Evolutionary conservation across 1,140 invertebrate species (phyloP), one percentile per base, ranked within the genome.

Genomic region (Saxidomus purpurata): DNA sequence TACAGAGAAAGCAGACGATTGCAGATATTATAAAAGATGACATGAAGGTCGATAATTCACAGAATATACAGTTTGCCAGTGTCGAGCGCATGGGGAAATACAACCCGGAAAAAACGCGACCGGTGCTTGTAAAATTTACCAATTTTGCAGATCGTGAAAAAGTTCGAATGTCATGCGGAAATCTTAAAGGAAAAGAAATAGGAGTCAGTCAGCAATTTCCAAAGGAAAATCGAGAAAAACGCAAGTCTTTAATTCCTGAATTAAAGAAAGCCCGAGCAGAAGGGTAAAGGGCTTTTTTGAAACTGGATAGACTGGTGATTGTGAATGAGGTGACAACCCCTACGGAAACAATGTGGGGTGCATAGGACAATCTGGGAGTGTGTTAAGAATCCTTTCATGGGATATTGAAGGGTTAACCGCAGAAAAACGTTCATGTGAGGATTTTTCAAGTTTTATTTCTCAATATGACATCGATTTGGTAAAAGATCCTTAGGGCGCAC

Each of bases 321-420:
- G 52, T 55, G 19, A 43, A 71, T 43, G 83, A 74, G 40, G 34
- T 28, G 40, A 47, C 43, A 25, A 77, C 40, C 28, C 80, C 40
- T 40, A 38, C 17, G 34, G 59, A 38, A 55, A 31, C 28, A 38
- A 49, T 55, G 6, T 34, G 40, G 15, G 22, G 19, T 38, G 52
- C 25, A 15, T 71, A 43, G 40, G 36, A 63, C 92, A 85, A 94
- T 92, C 92, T n/a, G 74, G 36, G 52, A 61, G 52, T 82, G 79
- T 82, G 11, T 36, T 63, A 61, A 82, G 9, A 34, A n/a, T 43
- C n/a, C 43, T 82, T 38, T 59, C 79, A 11, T 82, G 49, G 79
- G 61, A 82, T 34, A 25, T 82, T 31, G 79, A 61, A 82, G 79
- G 79, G 8, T 52, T 82, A 17, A 82, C 59, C 28, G 13, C 55